Evolutionary conservation across 1,140 invertebrate species (phyloP), one percentile per base, ranked within the genome.

Genomic region (Coelopa frigida): DNA sequence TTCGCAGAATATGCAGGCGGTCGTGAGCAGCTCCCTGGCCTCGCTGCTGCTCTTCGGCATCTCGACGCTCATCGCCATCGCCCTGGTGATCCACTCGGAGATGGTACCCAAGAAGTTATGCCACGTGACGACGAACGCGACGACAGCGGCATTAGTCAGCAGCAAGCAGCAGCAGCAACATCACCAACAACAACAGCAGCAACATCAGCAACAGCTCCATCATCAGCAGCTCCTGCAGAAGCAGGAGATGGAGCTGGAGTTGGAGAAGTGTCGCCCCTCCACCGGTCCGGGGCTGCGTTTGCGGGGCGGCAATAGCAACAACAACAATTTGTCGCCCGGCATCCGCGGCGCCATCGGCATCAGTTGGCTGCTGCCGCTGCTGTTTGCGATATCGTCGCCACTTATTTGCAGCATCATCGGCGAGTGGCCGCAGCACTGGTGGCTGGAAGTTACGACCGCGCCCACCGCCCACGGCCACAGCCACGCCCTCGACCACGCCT

Each of bases 401-500:
- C 57, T 70, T 33, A 68, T 70, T 51, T 68, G 62, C 53, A 69
- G 59, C 50, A 69, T 70, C 43, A 68, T 68, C 44, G 66, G 61
- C 50, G 57, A 68, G 42, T 68, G 67, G 61, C 67, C 67, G 41
- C 52, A 52, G 4, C 55, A 68, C 40, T 70, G 66, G 67, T 70
- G 67, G 67, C 50, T 66, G 14, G 61, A 68, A 43, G 38, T 64
- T 38, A 48, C 57, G 11, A 58, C 50, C 32, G 5, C 23, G 31
- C 35, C 54, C 12, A 32, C 20, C 42, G 11, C n/a, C n/a, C n/a
- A n/a, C n/a, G n/a, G n/a, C n/a, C n/a, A n/a, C n/a, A 18, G 29
- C 26, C 58, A 58, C 26, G 31, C 32, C 12, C 20, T n/a, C 18
- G 5, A 29, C 14, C 42, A 45, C 18, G 17, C 27, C 8, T 29